Base-by-base conservation (phyloP, 2,113 vertebrate species). In the Sinocyclocheilus anophthalmus region DNA sequence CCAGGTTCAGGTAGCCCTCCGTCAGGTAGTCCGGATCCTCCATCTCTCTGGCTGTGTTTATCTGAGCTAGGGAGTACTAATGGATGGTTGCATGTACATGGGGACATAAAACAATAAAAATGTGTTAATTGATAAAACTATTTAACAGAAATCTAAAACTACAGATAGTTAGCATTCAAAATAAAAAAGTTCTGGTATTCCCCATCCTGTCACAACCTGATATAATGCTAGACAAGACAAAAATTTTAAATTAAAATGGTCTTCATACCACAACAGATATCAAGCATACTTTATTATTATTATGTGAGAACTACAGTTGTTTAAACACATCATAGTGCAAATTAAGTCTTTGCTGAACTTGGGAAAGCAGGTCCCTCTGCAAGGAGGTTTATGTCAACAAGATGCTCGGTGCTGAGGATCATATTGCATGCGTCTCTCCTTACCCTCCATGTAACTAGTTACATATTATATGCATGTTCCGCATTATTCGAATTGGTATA, bases 1-100 rank as follows among this genome's bases (percentile, higher is more conserved):
- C 98, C 93, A 99, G 93, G 93, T 99, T 99, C 88, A 99, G 94
- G 94, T 99, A 99, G 90, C 97, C 97, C 93, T 99, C 98, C 0
- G 97, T 96, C 90, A 99, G 95, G 94, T 96, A 98, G 92, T 98
- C 96, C 0, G 97, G 96, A 16, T 99, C 97, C 90, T 97, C 97
- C 94, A 99, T 96, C 90, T 97, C 97, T 86, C 98, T 95, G 61
- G 98, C 98, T 0, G 97, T 99, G 93, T 99, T 98, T 12, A 97
- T 97, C 94, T 99, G 98, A 86, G 97, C 95, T 73, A 99, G 95
- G 70, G 98, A 97, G 69, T 97, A 99, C 97, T 98, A 42, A 76
- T 88, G 45, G 88, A 72, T 14, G 13, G 12, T 11, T 22, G 55
- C 8, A 73, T 45, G 22, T 48, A 57, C 24, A 30, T 84, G 75